A percentile compares a stretch with the other conserved stretches of the same genome.
These are phyloP conservation scores for Halcyon senegalensis DNA, from an alignment of 2,113 vertebrate genomes.

Conservation along the genomic window DNA sequence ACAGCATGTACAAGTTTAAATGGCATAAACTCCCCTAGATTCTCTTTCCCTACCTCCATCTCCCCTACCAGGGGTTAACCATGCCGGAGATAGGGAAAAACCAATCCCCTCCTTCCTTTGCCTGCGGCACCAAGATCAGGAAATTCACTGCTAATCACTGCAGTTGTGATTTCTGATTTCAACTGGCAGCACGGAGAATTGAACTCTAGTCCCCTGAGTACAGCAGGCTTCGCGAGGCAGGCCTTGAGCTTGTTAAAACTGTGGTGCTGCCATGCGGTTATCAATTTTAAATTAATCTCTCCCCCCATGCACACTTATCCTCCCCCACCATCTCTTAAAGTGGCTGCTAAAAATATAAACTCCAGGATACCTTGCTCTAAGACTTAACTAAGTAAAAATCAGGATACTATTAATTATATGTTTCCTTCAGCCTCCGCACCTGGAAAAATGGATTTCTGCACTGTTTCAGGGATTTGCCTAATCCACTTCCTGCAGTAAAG, in stretches of 20 bases:
- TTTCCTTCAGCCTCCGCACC: conserved; percentile 60
- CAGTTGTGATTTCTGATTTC: conserved; percentile 86
- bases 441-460: conserved; percentile 56
- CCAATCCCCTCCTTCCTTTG: conserved; percentile 51
- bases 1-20: conserved; percentile 28
- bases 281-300: conserved; percentile 84
- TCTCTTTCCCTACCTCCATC: not conserved
- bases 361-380: conserved; percentile 74
- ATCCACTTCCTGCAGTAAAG: conserved; percentile 42
- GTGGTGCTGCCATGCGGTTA: conserved; percentile 74
- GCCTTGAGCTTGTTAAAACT: conserved; percentile 80
- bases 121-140: conserved; percentile 74
- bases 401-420: conserved; percentile 72
- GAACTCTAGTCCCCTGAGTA: conserved; percentile 77
- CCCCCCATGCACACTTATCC: conserved; percentile 51
- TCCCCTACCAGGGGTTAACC: conserved; percentile 68
- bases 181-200: conserved; percentile 83
- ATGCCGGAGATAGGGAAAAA: not conserved
- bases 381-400: conserved; percentile 70
- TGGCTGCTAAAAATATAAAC: conserved; percentile 81
- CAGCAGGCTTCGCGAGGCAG: conserved; percentile 70
- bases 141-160: conserved; percentile 84
- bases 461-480: conserved; percentile 42
- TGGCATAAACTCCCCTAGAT: conserved; percentile 3
- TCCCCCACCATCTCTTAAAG: conserved; percentile 72